Base-by-base conservation (phyloP, 2,888 invertebrate genomes). In the Automeris io region DNA sequence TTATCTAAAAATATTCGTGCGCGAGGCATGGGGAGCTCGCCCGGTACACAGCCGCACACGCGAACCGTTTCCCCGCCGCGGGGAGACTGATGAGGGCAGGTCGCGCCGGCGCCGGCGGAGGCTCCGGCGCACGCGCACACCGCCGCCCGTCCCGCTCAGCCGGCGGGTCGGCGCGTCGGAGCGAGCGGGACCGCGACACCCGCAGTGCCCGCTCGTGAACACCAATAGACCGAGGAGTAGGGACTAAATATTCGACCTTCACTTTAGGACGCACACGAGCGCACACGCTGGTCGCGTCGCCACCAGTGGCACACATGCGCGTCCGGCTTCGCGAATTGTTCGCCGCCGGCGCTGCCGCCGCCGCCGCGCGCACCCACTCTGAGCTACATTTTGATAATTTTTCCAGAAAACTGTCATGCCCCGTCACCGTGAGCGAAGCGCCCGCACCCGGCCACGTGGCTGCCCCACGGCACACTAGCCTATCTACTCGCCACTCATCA, bases 221-320 rank as follows among this genome's bases (percentile, higher is more conserved):
- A 74, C 86, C 87, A 86, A 87, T 87, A 83, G 77, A 81, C 78
- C 80, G 81, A 75, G 78, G 79, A 83, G 85, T 81, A 78, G 82
- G 83, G 85, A 80, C 77, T 71, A 80, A 79, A 77, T 81, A 83
- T 83, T 83, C 86, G 87, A 86, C 85, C 86, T 87, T 86, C 86
- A 86, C 82, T 87, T 79, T 71, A 77, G 56, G 49, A 80, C 77
- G 75, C 83, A 74, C 81, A 80, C 78, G 70, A 74, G 58, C 60
- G 64, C 68, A 66, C 63, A 52, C 57, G 57, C 47, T 58, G 64
- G 62, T 65, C 62, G 61, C 70, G 70, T 73, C 67, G 67, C 66
- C 66, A 67, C 67, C 62, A 64, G 61, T 61, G 57, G 54, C 81
- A 69, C 70, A 78, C 76, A 72, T 57, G 59, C 64, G 58, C 68